These are phyloP conservation scores for Pionites leucogaster DNA, from an alignment of 2,113 vertebrate species.

Conservation along the genomic window DNA sequence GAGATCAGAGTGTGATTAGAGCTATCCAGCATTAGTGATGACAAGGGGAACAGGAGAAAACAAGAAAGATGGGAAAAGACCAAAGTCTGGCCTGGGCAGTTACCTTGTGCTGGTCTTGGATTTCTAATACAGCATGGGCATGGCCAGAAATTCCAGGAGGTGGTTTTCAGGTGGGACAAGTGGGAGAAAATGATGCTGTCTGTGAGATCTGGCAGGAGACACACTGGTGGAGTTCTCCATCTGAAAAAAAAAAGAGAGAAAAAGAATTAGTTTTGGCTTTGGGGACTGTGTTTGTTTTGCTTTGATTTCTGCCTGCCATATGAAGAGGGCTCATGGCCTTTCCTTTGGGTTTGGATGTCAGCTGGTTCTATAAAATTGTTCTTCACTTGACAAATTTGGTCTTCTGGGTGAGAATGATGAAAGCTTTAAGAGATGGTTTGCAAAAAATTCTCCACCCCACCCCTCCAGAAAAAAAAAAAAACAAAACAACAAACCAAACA, in stretches of 20 bases:
- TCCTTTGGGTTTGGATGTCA: not conserved
- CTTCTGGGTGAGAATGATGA: not conserved
- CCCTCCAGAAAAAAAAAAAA: not conserved
- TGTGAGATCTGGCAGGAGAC: not conserved
- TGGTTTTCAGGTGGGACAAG: not conserved
- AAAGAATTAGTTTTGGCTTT: not conserved
- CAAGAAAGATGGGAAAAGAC: not conserved
- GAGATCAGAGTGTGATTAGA: not conserved
- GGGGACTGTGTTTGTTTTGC: not conserved
- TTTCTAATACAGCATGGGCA: not conserved
- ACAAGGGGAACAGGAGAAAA: not conserved
- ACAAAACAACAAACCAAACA: fast-evolving
- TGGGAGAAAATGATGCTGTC: not conserved
- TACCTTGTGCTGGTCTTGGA: not conserved
- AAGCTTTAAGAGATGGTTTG: not conserved
- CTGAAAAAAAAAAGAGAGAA: not conserved
- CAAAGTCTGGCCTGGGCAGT: not conserved
- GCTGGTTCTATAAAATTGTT: not conserved
- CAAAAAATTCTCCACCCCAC: not conserved
- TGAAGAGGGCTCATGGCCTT: not conserved
- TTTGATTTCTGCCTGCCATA: not conserved
- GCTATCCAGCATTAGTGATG: not conserved
- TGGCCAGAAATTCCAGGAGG: not conserved
- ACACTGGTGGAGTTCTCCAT: not conserved
- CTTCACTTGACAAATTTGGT: not conserved